Percentiles rank a stretch among this genome's conserved stretches.
These are phyloP conservation scores for Decapterus maruadsi DNA, from an alignment of 2,797 vertebrate genomes.

Conservation along the genomic window DNA sequence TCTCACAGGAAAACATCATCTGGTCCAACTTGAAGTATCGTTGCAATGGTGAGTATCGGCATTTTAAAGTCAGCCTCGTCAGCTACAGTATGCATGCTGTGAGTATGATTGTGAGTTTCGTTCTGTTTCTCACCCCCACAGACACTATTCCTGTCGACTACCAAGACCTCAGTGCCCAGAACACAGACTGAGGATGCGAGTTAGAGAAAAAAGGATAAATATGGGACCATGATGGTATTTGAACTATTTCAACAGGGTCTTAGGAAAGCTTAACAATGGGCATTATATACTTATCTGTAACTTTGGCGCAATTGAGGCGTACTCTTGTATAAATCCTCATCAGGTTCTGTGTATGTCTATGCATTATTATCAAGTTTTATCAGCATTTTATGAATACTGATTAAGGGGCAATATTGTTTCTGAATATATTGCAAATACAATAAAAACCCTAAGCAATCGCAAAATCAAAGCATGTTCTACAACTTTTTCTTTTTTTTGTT, in stretches of 20 bases:
- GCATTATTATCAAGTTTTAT: slow-evolving; percentile 26
- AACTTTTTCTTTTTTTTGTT: background rate
- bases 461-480: slow-evolving; percentile 17
- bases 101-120: background rate
- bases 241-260: slow-evolving; percentile 4
- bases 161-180: slow-evolving; percentile 87
- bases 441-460: slow-evolving; percentile 57
- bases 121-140: slow-evolving; percentile 71
- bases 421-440: slow-evolving; percentile 38
- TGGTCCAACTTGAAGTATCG: slow-evolving; percentile 99
- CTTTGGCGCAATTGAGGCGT: slow-evolving; percentile 35
- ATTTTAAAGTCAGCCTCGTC: background rate
- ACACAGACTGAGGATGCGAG: slow-evolving; percentile 49
- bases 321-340: slow-evolving; percentile 39
- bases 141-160: slow-evolving; percentile 96
- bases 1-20: slow-evolving; percentile 99
- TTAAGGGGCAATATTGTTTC: slow-evolving; percentile 14
- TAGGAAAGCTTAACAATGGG: slow-evolving; percentile 28
- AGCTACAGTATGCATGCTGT: background rate
- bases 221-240: slow-evolving; percentile 12
- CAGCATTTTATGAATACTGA: slow-evolving; percentile 18
- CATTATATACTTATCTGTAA: slow-evolving; percentile 46
- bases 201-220: background rate
- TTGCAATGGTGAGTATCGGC: slow-evolving; percentile 92
- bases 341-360: slow-evolving; percentile 45